Evolutionary conservation across 2,888 invertebrate genomes (phyloP).

Genomic region (Idaea straminata): DNA sequence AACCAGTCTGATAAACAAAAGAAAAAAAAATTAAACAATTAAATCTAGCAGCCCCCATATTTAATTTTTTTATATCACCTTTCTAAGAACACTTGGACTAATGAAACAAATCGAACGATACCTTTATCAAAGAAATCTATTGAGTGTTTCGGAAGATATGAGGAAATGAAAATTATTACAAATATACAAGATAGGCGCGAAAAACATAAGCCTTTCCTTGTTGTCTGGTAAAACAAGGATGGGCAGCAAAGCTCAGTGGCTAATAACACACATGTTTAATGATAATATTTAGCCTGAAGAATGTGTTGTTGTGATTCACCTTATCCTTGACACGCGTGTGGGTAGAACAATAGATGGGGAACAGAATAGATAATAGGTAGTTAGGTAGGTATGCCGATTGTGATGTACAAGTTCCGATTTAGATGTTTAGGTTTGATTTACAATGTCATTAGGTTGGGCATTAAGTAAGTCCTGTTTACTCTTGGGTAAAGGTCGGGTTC

Average conservation of each 20-base stretch:
- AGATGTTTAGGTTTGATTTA: not conserved
- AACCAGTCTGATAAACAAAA: no score
- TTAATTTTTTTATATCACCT: no score
- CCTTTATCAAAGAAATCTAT: no score
- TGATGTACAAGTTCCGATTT: constrained; percentile 8
- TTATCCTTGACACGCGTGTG: constrained; percentile 60
- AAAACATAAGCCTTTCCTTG: no score
- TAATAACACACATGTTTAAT: not conserved
- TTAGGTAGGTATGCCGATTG: constrained; percentile 10
- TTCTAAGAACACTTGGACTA: no score
- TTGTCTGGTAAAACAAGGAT: not conserved
- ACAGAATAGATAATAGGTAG: constrained; percentile 21
- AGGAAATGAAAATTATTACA: no score
- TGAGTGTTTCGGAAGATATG: no score
- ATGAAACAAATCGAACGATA: no score
- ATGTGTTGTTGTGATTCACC: constrained; percentile 32
- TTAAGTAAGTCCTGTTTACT: not conserved
- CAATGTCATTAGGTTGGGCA: not conserved
- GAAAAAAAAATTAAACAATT: no score
- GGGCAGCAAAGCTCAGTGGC: not conserved
- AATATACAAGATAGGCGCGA: no score
- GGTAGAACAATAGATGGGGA: constrained; percentile 57
- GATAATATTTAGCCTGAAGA: not conserved
- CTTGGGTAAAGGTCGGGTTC: not conserved
- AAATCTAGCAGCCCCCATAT: no score